These are phyloP conservation scores for Himalopsyche phryganea DNA, from an alignment of 1,140 invertebrate genomes.

Conservation along the genomic window DNA sequence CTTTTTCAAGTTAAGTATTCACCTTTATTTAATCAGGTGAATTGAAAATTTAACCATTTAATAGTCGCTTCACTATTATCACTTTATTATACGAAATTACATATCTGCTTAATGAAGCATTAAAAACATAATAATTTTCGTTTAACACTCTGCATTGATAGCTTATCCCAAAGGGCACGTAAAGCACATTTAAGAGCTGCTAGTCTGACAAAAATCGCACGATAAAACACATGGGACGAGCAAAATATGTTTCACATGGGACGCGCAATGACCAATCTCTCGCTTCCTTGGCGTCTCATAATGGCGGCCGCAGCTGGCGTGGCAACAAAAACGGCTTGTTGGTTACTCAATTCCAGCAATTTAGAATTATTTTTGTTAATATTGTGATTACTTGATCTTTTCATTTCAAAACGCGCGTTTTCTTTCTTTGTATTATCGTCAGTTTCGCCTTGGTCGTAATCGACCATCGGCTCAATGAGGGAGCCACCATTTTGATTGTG, in stretches of 20 bases:
- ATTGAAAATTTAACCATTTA: too few relatives aligned
- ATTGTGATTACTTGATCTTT: constrained; percentile 20
- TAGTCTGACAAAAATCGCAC: too few relatives aligned
- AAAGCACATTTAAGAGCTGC: too few relatives aligned
- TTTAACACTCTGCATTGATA: too few relatives aligned
- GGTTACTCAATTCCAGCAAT: constrained; percentile 45
- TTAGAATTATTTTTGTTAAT: constrained; percentile 38
- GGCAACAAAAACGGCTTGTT: constrained; percentile 46
- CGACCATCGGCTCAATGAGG: constrained; percentile 46
- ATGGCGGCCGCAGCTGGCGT: constrained; percentile 46
- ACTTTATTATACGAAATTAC: too few relatives aligned
- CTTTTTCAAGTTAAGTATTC: too few relatives aligned
- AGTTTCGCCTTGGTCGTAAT: constrained; percentile 50
- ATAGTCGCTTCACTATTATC: too few relatives aligned
- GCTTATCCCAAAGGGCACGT: too few relatives aligned
- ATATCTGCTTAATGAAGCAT: too few relatives aligned
- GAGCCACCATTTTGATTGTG: constrained; percentile 31
- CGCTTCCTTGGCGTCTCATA: constrained; percentile 46
- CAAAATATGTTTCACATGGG: constrained; percentile 10
- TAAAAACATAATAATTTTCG: too few relatives aligned
- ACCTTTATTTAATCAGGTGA: too few relatives aligned
- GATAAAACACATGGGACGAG: too few relatives aligned
- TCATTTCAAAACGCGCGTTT: constrained; percentile 34
- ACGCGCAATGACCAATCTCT: constrained; percentile 36
- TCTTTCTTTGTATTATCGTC: constrained; percentile 45